Evolutionary conservation across 2,888 invertebrate genomes (phyloP), one percentile per base, ranked within the genome.

Genomic region (Folsomia manolachei): DNA sequence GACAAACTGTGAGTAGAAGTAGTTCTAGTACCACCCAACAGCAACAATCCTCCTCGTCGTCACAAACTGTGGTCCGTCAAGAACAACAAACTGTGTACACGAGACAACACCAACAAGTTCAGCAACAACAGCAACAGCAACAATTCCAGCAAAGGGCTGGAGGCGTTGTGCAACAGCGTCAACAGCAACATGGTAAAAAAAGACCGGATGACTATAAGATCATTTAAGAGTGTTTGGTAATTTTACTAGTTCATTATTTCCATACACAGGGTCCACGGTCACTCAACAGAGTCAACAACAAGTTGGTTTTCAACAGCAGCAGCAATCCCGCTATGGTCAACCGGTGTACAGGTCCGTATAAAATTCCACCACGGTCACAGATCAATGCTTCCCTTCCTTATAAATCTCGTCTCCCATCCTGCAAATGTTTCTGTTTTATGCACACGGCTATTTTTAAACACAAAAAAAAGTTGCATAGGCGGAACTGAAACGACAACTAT

Each of bases 51-150:
- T n/a, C n/a, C n/a, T n/a, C n/a, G n/a, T n/a, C n/a, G n/a, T n/a
- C n/a, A n/a, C n/a, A 79, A 80, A 23, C 80, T 83, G 69, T 87
- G 87, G 61, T 87, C 87, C 83, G 84, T 93, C 64, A 85, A 88
- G 62, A 71, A 39, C 52, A 64, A 18, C 63, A 60, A 56, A 56
- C 19, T 7, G 56, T 56, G 7, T 56, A 56, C n/a, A 56, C 56
- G 56, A 7, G 56, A 56, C 60, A 60, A 25, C 71, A 61, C 27
- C 64, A 70, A 56, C 63, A 62, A 63, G 23, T 53, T 25, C 64
- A 61, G 19, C 69, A 70, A n/a, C 63, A 63, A 19, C 70, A 70
- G 24, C 65, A 64, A 65, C 66, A 27, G 53, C 64, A 70, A 27
- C 51, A 27, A 27, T 53, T 53, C 19, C 64, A 61, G n/a, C 69